These are phyloP conservation scores for Spialia ferax DNA, from an alignment of 2,888 invertebrate genomes.

Conservation along the genomic window DNA sequence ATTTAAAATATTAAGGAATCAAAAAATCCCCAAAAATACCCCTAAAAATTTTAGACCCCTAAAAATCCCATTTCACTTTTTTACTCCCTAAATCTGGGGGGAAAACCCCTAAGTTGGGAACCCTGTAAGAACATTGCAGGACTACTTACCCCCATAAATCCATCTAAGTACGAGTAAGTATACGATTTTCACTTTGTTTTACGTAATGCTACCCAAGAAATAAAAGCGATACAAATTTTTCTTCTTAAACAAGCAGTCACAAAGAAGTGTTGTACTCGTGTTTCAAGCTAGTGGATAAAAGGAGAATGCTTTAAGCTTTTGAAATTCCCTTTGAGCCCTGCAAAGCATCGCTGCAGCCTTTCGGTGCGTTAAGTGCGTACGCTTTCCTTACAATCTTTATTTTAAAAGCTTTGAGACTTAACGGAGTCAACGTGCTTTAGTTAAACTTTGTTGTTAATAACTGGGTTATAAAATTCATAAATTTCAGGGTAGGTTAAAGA, in stretches of 20 bases:
- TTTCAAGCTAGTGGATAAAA: slow-evolving; percentile 6
- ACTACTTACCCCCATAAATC: no score
- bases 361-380: slow-evolving; percentile 21
- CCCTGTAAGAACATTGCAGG: no score
- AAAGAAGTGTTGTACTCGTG: slow-evolving; percentile 15
- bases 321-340: slow-evolving; percentile 32
- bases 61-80: no score
- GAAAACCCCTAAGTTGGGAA: no score
- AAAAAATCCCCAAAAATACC: no score
- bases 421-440: neutral
- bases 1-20: no score
- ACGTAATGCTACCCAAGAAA: neutral
- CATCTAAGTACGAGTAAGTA: no score
- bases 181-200: neutral
- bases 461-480: neutral
- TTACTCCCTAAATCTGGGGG: no score
- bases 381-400: neutral
- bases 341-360: slow-evolving; percentile 30
- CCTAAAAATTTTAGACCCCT: no score
- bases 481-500: no score
- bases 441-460: neutral
- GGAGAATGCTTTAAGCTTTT: slow-evolving; percentile 25
- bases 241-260: slow-evolving; percentile 13
- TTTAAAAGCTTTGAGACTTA: slow-evolving; percentile 10
- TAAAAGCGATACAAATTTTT: slow-evolving; percentile 13